Evolutionary conservation across 2,888 invertebrate genomes (phyloP).

Genomic region (Dicranocentrus wangi): DNA sequence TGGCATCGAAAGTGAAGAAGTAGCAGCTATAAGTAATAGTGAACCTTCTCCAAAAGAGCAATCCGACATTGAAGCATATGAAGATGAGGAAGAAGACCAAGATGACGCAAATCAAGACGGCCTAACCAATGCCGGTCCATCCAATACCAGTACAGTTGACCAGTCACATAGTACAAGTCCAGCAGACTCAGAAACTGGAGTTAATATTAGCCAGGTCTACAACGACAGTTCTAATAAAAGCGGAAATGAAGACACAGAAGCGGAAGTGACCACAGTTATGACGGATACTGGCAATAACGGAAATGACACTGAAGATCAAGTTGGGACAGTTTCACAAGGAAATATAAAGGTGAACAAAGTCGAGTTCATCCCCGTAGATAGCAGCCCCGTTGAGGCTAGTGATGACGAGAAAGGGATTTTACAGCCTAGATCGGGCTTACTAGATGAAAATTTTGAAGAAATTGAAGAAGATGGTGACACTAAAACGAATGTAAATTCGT

Average conservation of each 20-base stretch:
- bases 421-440: slow-evolving; percentile 26
- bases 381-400: too few relatives aligned
- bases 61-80: slow-evolving; percentile 23
- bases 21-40: background rate
- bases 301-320: background rate
- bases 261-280: background rate
- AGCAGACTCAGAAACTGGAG: too few relatives aligned
- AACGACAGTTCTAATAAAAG: slow-evolving; percentile 8
- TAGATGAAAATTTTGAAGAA: slow-evolving; percentile 13
- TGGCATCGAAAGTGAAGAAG: slow-evolving; percentile 29
- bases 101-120: background rate
- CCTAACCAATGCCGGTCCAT: background rate
- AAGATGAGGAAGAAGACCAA: slow-evolving; percentile 25
- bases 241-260: slow-evolving; percentile 6
- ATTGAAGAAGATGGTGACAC: background rate
- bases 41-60: background rate
- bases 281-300: background rate
- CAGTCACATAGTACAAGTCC: too few relatives aligned
- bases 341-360: background rate
- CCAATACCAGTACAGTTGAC: background rate
- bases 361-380: too few relatives aligned
- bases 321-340: background rate
- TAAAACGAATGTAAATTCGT: background rate
- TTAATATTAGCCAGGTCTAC: too few relatives aligned
- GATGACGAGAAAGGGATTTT: slow-evolving; percentile 1